A percentile compares a stretch with the other conserved stretches of the same genome.
phyloP scores from a whole-genome alignment of 2,797 vertebrate genomes.

The Hippocampus kuda region DNA sequence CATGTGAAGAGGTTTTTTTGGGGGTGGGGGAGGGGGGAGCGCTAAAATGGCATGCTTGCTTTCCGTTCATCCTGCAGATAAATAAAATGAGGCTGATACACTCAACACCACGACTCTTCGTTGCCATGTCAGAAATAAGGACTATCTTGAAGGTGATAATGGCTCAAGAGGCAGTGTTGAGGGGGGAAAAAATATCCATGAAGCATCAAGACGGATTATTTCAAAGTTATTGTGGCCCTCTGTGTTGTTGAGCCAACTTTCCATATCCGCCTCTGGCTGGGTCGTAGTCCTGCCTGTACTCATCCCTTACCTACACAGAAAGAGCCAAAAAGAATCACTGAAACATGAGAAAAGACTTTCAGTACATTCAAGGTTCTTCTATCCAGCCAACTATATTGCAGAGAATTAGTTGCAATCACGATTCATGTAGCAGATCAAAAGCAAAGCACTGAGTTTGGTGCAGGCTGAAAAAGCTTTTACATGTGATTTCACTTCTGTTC shows the following conservation, averaged over 20 bases:
- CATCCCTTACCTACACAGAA: slow-evolving; percentile 71
- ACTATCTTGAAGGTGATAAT: not conserved
- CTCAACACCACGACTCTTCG: not conserved
- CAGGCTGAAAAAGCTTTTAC: not conserved
- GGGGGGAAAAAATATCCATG: not conserved
- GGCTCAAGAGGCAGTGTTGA: not conserved
- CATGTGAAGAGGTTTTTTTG: not conserved
- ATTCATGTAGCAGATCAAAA: too few relatives aligned
- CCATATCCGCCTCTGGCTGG: slow-evolving; percentile 79
- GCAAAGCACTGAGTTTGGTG: not conserved
- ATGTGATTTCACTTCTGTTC: not conserved
- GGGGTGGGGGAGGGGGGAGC: too few relatives aligned
- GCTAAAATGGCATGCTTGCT: not conserved
- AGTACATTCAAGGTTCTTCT: not conserved
- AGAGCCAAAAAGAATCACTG: not conserved
- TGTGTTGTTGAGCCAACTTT: slow-evolving; percentile 72
- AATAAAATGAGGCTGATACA: not conserved
- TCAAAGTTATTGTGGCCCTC: slow-evolving; percentile 60
- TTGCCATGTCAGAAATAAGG: not conserved
- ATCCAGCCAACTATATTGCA: not conserved
- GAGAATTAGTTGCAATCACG: not conserved
- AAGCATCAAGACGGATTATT: not conserved
- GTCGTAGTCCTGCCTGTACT: slow-evolving; percentile 80
- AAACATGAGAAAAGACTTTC: not conserved
- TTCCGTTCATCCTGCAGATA: not conserved